Conservation (phyloP, 2,888 invertebrate species). For the Drosophila mayaguana region DNA sequence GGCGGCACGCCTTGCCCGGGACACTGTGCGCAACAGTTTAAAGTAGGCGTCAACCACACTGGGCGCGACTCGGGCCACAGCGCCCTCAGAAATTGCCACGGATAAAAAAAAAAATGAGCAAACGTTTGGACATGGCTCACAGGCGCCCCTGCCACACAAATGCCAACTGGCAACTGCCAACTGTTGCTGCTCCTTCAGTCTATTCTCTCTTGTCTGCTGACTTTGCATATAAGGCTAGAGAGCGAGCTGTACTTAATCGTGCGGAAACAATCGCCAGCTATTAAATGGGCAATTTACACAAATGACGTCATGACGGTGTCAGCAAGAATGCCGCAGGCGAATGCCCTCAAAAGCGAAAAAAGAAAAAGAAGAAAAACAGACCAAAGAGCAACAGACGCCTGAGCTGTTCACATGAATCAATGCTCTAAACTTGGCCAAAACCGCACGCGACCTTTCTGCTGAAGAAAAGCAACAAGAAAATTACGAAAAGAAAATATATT, state of each 20-base stretch:
- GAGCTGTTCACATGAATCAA: constrained; percentile 67
- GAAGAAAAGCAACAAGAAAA: constrained; percentile 11
- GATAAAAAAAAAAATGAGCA: constrained; percentile 44
- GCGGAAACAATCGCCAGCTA: constrained; percentile 78
- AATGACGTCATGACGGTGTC: constrained; percentile 70
- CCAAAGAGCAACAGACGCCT: constrained; percentile 32
- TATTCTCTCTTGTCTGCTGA: constrained; percentile 10
- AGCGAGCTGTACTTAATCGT: constrained; percentile 61
- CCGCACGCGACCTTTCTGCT: constrained; percentile 66
- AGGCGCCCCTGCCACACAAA: too few relatives aligned
- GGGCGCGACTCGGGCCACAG: constrained; percentile 49
- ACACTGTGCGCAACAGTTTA: constrained; percentile 71
- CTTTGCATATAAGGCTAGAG: constrained; percentile 48
- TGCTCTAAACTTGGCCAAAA: constrained; percentile 62
- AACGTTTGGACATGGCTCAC: constrained; percentile 26
- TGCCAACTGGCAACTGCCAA: constrained; percentile 22
- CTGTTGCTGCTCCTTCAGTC: constrained; percentile 55
- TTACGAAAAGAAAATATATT: neutral
- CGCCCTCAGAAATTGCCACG: constrained; percentile 2
- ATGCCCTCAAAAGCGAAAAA: constrained; percentile 20
- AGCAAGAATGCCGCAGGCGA: constrained; percentile 37
- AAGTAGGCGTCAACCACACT: constrained; percentile 52
- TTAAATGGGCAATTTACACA: constrained; percentile 77
- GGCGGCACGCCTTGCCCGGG: constrained; percentile 59
- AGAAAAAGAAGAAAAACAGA: neutral